Conservation (phyloP, 1,140 invertebrate genomes). For the Cydia strobilella region DNA sequence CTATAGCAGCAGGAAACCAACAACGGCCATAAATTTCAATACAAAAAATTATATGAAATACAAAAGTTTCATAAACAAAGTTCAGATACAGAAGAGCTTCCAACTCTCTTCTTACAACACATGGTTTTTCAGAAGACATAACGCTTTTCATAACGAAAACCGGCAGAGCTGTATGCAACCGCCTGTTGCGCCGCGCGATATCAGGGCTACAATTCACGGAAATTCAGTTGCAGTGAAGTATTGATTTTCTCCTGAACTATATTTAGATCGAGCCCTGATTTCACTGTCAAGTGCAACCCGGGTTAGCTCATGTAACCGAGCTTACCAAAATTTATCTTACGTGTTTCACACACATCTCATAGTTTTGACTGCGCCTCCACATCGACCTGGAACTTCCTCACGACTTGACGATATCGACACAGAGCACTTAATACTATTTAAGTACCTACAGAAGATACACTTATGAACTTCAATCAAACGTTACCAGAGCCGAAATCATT, state of each 20-base stretch:
- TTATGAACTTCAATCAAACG: too few relatives aligned
- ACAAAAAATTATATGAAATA: too few relatives aligned
- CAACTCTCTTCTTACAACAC: background rate
- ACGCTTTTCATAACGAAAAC: conserved; percentile 8
- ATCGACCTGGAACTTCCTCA: background rate
- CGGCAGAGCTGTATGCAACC: background rate
- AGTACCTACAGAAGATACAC: too few relatives aligned
- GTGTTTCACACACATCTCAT: background rate
- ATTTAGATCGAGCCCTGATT: conserved; percentile 18
- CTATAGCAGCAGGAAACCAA: background rate
- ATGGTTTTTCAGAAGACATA: background rate
- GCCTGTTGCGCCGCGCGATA: conserved; percentile 17
- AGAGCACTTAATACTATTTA: background rate
- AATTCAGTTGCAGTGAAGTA: conserved; percentile 28
- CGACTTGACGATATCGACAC: background rate
- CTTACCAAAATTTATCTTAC: background rate
- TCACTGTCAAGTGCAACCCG: conserved; percentile 19
- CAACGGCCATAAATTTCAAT: background rate
- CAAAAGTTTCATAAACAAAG: background rate
- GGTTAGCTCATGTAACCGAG: background rate
- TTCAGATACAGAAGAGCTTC: background rate
- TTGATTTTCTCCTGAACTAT: conserved; percentile 26
- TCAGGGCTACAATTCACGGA: conserved; percentile 12
- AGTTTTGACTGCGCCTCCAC: background rate
- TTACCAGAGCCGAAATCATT: too few relatives aligned